Base-by-base conservation (phyloP, 2,888 invertebrate genomes). In the Phanerotoma sp. region DNA sequence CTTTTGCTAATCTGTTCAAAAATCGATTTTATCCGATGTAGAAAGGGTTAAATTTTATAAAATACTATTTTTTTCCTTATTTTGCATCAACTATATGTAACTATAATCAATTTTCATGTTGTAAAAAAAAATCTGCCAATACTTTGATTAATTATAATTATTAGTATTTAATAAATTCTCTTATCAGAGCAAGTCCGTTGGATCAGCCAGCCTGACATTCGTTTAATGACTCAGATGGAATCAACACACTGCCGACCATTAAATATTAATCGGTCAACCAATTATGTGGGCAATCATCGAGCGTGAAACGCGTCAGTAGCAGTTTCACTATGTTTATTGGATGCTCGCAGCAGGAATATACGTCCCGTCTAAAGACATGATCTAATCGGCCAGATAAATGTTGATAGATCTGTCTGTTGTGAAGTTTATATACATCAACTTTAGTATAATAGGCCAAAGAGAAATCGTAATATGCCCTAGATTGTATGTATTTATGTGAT, bases 221-320 rank as follows among this genome's bases (percentile, higher is more conserved):
- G 16, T 25, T 49, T 44, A 44, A 49, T 44, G 49, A 54, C 37
- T 35, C 38, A 9, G 6, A 25, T 35, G 41, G 32, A 47, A 38
- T 38, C 11, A 11, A 11, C 16, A 18, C 20, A 38, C 18, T 11
- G 20, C 18, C 18, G 7, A 15, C 16, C 37, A 54, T 54, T 54
- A 54, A 49, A 49, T 54, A 54, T 54, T 54, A 54, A 54, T 54
- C 44, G 44, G 28, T 44, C 33, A 20, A 22, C 18, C 30, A 44
- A 48, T 54, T 54, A 54, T 41, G 33, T 22, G 25, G 33, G 41
- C 48, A 48, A 54, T 48, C 41, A 35, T 54, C 25, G 18, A 48
- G 42, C 35, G 35, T 42, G 32, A 44, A 54, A 49, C 37, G 54
- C 28, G 13, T n/a, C n/a, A 10, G 48, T 25, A 28, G 38, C 16